Conservation (phyloP, 2,797 vertebrate genomes). For the Tangara arthus region DNA sequence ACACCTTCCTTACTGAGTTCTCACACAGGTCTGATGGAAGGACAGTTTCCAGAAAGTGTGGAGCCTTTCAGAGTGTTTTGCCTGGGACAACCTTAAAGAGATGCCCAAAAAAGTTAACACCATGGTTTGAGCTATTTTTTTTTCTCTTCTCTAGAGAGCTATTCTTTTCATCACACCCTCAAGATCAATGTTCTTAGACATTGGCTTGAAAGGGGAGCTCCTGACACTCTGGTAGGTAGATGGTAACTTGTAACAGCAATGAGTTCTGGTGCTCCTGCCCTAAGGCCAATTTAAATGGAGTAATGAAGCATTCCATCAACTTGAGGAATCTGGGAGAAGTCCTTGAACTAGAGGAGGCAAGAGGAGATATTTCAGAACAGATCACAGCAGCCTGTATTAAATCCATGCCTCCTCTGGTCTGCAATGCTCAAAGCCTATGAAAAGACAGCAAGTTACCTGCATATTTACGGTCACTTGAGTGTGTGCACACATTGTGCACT, state of each 20-base stretch:
- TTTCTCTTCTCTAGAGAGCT: not conserved
- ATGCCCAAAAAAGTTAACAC: not conserved
- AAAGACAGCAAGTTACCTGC: not conserved
- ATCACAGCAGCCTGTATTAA: not conserved
- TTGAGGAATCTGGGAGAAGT: not conserved
- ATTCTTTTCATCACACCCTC: not conserved
- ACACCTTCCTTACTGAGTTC: not conserved
- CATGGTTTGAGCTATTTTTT: not conserved
- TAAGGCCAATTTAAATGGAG: not conserved
- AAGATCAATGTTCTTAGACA: not conserved
- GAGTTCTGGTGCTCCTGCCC: not conserved
- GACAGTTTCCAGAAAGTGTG: not conserved
- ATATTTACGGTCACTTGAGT: not conserved
- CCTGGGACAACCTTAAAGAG: not conserved
- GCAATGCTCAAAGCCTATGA: not conserved
- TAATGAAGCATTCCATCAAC: not conserved
- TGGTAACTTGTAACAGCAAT: not conserved
- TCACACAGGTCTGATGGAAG: not conserved
- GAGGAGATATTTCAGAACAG: not conserved
- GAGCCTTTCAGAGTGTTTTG: not conserved
- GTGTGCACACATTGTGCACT: not conserved
- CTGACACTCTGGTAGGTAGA: not conserved
- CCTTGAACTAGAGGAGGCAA: not conserved
- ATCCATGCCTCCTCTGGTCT: not conserved
- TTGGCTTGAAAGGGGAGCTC: not conserved